Conservation (phyloP, 1,140 invertebrate genomes). For the Teleogryllus occipitalis region DNA sequence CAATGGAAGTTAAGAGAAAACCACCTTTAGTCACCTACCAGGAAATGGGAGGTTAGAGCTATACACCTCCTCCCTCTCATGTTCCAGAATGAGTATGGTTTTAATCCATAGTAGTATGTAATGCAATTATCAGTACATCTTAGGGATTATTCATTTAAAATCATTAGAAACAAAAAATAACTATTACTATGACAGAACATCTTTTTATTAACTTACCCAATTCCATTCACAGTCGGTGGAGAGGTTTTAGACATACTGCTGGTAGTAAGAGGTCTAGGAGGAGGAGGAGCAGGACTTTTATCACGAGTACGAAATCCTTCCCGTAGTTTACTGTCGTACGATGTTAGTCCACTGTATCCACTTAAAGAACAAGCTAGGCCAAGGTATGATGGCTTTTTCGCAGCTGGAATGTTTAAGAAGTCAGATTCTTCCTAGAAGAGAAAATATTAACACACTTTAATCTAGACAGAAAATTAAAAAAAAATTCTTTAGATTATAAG, state of each 20-base stretch:
- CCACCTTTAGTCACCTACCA: no score
- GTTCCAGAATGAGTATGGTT: no score
- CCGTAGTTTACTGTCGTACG: constrained; percentile 68
- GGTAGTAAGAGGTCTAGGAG: not conserved
- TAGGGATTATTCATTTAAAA: no score
- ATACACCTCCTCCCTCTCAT: no score
- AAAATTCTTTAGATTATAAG: no score
- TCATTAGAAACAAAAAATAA: no score
- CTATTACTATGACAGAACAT: not conserved
- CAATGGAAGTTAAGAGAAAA: no score
- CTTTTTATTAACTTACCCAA: not conserved
- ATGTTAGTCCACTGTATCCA: constrained; percentile 76
- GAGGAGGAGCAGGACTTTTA: constrained; percentile 23
- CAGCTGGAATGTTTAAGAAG: not conserved
- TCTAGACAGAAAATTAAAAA: no score
- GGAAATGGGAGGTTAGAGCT: no score
- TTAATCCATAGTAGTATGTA: no score
- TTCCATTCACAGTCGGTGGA: not conserved
- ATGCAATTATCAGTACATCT: no score
- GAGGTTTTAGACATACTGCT: not conserved
- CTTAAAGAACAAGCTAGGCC: constrained; percentile 81
- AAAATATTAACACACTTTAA: not conserved
- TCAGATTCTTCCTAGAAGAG: not conserved
- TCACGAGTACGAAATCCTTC: constrained; percentile 47
- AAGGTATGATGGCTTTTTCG: constrained; percentile 68